Conservation (phyloP, 2,888 invertebrate genomes). For the Hermodice carunculata region DNA sequence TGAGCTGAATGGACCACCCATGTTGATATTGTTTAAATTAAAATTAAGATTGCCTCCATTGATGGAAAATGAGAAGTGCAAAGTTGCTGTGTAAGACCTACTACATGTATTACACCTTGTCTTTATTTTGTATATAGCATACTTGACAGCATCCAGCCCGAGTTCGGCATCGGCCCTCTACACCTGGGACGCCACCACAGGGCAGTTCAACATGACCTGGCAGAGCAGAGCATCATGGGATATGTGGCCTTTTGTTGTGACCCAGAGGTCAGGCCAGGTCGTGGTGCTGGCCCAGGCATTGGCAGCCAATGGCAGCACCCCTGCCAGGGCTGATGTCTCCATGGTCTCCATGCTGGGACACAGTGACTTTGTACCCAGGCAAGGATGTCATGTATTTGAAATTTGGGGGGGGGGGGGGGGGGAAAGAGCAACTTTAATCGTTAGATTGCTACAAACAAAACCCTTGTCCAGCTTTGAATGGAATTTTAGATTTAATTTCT, state of each 20-base stretch:
- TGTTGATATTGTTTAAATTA: too few species aligned
- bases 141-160: constrained; percentile 53
- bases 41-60: too few species aligned
- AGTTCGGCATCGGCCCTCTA: constrained; percentile 54
- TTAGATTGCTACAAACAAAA: too few species aligned
- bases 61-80: too few species aligned
- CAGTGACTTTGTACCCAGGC: constrained; percentile 65
- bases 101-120: too few species aligned
- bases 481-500: too few species aligned
- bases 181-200: constrained; percentile 51
- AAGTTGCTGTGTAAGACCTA: too few species aligned
- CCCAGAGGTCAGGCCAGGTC: constrained; percentile 48
- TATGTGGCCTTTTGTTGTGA: constrained; percentile 50
- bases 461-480: too few species aligned
- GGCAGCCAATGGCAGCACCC: constrained; percentile 24
- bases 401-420: not conserved
- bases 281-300: constrained; percentile 14
- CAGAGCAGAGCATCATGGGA: constrained; percentile 47
- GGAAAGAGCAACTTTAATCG: too few species aligned
- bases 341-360: constrained; percentile 47
- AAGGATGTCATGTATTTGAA: not conserved
- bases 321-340: constrained; percentile 22
- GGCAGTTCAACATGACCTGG: constrained; percentile 53
- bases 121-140: constrained; percentile 45
- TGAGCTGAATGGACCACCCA: too few species aligned